phyloP scores from a whole-genome alignment of 2,113 vertebrate genomes.

The Psittacula cyanocephala region DNA sequence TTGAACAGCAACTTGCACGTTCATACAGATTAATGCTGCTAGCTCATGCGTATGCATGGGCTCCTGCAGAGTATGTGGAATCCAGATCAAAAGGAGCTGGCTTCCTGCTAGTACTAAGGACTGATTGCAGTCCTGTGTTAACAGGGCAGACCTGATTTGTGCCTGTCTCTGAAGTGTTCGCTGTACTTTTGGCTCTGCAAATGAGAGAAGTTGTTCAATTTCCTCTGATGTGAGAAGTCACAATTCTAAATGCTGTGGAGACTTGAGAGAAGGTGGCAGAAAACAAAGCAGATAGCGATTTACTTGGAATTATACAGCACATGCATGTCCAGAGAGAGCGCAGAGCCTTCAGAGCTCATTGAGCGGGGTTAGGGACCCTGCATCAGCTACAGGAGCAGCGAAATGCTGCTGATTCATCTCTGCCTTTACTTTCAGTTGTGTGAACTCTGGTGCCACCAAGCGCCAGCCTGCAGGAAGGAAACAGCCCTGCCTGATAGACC shows the following conservation, averaged over 20 bases:
- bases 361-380: background rate
- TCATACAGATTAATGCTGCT: background rate
- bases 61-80: background rate
- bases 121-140: background rate
- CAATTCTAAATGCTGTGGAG: background rate
- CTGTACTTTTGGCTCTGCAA: background rate
- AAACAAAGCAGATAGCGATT: background rate
- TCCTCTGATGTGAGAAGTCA: background rate
- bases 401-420: constrained; percentile 28
- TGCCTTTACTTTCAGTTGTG: rapidly evolving
- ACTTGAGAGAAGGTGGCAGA: background rate
- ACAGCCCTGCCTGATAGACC: background rate
- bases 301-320: background rate
- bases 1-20: background rate
- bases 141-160: background rate
- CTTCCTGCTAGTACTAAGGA: background rate
- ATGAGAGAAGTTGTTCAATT: background rate
- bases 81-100: background rate
- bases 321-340: background rate
- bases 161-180: background rate
- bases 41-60: background rate
- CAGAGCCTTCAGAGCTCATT: background rate
- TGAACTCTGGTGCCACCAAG: constrained; percentile 46
- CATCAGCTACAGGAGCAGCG: rapidly evolving
- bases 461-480: background rate